Conservation (phyloP, 1,140 invertebrate genomes). For the Elymnias hypermnestra region DNA sequence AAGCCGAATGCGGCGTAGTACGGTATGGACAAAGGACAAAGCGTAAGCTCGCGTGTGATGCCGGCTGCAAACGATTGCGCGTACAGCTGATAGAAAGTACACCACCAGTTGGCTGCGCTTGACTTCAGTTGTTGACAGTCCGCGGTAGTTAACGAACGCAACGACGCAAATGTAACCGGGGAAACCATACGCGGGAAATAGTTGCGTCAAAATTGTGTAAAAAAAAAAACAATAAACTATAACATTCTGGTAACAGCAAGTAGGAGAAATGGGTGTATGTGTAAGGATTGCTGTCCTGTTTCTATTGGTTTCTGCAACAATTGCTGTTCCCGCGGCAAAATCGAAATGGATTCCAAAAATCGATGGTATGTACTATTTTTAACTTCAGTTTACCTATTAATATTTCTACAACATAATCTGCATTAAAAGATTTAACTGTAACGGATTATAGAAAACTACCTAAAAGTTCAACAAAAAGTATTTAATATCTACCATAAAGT, state of each 20-base stretch:
- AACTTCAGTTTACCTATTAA: too few relatives aligned
- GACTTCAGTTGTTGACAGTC: conserved; percentile 46
- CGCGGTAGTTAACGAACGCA: conserved; percentile 25
- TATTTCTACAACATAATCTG: too few relatives aligned
- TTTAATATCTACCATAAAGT: too few relatives aligned
- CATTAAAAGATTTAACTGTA: too few relatives aligned
- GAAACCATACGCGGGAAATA: conserved; percentile 58
- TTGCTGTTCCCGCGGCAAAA: conserved; percentile 49
- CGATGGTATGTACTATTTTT: conserved; percentile 36
- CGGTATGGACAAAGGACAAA: conserved; percentile 11
- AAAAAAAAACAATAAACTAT: conserved; percentile 18
- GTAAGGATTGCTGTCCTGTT: conserved; percentile 51
- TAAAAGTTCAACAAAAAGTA: too few relatives aligned
- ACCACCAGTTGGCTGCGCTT: conserved; percentile 24
- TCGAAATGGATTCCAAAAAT: conserved; percentile 33
- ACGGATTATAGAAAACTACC: too few relatives aligned
- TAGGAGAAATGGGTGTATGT: conserved; percentile 59
- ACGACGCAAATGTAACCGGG: conserved; percentile 63
- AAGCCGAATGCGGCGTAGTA: background rate
- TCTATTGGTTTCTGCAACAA: conserved; percentile 48
- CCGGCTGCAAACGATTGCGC: conserved; percentile 40
- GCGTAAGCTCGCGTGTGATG: conserved; percentile 18
- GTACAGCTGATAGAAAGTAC: conserved; percentile 60
- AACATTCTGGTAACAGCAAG: conserved; percentile 10
- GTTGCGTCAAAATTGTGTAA: conserved; percentile 50